Conservation (phyloP, 2,113 vertebrate genomes). For the Bettongia penicillata region DNA sequence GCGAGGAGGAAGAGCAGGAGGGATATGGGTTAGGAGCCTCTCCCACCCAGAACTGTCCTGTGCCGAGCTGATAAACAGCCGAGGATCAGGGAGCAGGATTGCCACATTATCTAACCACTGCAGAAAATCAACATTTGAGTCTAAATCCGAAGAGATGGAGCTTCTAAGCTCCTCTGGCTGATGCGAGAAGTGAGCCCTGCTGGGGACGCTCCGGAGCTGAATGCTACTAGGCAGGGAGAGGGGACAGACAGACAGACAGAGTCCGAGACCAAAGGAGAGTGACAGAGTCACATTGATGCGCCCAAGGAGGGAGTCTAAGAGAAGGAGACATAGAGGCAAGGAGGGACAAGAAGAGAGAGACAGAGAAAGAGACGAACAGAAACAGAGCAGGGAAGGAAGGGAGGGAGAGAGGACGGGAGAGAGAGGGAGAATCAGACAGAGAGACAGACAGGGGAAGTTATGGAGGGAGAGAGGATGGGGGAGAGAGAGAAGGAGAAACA, state of each 20-base stretch:
- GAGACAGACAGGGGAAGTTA: no score
- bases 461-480: neutral
- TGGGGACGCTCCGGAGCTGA: constrained; percentile 64
- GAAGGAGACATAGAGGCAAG: neutral
- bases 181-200: constrained; percentile 74
- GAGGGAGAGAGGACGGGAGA: neutral
- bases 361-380: neutral
- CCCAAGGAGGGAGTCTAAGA: neutral
- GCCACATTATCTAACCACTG: constrained; percentile 92
- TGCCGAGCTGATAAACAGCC: constrained; percentile 91
- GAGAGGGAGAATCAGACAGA: neutral
- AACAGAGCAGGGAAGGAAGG: no score
- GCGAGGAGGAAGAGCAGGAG: neutral
- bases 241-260: neutral
- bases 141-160: constrained; percentile 89
- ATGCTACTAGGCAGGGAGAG: neutral
- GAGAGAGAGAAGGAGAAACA: no score
- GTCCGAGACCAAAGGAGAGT: neutral
- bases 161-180: constrained; percentile 87
- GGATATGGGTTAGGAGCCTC: neutral
- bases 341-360: neutral
- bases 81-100: constrained; percentile 93
- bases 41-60: constrained; percentile 67
- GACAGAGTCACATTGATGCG: neutral
- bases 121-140: constrained; percentile 94